Conservation (phyloP, 2,113 vertebrate genomes). For the Psephotus haematonotus region DNA sequence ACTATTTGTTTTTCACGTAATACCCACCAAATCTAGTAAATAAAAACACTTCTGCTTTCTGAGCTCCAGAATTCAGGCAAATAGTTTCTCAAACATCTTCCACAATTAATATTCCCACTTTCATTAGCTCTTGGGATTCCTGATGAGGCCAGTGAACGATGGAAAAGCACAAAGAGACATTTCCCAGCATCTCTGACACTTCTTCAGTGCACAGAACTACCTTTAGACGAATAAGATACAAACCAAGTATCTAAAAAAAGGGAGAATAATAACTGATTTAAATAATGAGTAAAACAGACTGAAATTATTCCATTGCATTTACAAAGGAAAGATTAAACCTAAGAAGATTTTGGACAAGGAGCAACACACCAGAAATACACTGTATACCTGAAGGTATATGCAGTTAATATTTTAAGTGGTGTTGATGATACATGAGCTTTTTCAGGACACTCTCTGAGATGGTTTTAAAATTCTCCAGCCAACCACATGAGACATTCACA, state of each 20-base stretch:
- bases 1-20: neutral
- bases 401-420: constrained; percentile 8
- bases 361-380: neutral
- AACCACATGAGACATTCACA: neutral
- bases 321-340: neutral
- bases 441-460: neutral
- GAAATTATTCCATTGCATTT: neutral
- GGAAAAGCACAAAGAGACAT: neutral
- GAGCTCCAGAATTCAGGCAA: neutral
- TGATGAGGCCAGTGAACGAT: neutral
- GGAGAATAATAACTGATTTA: neutral
- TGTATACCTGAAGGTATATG: neutral
- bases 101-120: neutral
- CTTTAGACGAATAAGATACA: neutral
- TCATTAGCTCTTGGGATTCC: neutral
- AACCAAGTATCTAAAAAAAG: neutral
- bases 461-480: neutral
- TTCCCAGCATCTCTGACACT: neutral
- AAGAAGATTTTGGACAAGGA: neutral
- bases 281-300: neutral
- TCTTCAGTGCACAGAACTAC: neutral
- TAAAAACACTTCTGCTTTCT: neutral
- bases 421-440: neutral
- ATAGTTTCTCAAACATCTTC: neutral
- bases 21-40: neutral